Evolutionary conservation across 2,888 invertebrate species (phyloP).

Genomic region (Helobdella robusta): DNA sequence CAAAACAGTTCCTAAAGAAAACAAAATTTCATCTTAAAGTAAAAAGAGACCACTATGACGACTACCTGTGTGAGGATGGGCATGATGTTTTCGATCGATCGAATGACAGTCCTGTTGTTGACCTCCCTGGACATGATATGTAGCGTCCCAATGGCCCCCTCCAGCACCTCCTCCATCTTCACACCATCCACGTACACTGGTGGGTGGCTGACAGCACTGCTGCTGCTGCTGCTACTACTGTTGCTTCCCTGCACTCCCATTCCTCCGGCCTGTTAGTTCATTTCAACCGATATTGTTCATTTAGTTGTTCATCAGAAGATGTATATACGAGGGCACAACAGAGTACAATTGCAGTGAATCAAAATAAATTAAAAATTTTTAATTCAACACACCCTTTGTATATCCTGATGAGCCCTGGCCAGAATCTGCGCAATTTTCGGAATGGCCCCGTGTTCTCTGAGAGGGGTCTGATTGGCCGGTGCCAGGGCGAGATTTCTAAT

Average conservation of each 20-base stretch:
- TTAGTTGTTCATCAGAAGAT: not conserved
- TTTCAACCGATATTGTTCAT: not conserved
- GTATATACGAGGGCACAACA: not conserved
- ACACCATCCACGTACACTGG: constrained; percentile 64
- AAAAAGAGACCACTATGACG: constrained; percentile 56
- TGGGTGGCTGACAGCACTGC: constrained; percentile 55
- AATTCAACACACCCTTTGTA: constrained; percentile 71
- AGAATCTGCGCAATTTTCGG: constrained; percentile 83
- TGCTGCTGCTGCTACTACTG: too few species aligned
- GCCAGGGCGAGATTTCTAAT: constrained; percentile 92
- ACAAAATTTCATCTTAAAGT: not conserved
- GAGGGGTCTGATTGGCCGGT: constrained; percentile 85
- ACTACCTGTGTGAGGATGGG: constrained; percentile 80
- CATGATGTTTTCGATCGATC: constrained; percentile 75
- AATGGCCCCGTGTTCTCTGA: constrained; percentile 87
- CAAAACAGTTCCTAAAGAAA: too few species aligned
- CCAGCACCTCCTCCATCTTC: constrained; percentile 96
- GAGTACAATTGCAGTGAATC: not conserved
- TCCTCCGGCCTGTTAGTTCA: not conserved
- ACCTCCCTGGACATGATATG: constrained; percentile 90
- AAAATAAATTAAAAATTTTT: too few species aligned
- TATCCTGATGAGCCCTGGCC: constrained; percentile 86
- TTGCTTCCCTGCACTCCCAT: constrained; percentile 67
- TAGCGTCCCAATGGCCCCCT: constrained; percentile 94
- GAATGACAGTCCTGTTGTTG: constrained; percentile 81